Percentiles rank a stretch among this genome's conserved stretches.
Evolutionary conservation across 2,888 invertebrate genomes (phyloP).

Genomic region (Drosophila anceps): DNA sequence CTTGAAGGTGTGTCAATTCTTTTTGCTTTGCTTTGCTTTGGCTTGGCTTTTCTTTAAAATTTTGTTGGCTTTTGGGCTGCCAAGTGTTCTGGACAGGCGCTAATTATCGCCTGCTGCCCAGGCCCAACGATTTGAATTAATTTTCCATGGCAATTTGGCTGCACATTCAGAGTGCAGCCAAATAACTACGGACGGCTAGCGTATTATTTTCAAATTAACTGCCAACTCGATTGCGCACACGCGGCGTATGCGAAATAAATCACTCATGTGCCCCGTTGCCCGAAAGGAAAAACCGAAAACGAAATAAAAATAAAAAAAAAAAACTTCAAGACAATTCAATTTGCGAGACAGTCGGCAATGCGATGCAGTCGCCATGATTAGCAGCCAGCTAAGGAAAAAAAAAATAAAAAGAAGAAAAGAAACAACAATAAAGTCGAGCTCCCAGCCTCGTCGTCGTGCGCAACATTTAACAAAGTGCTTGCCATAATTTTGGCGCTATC

Average conservation of each 20-base stretch:
- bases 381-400: conserved; percentile 11
- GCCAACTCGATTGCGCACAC: conserved; percentile 70
- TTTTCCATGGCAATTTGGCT: conserved; percentile 64
- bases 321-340: conserved; percentile 73
- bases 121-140: conserved; percentile 65
- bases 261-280: conserved; percentile 74
- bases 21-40: not conserved
- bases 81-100: conserved; percentile 78
- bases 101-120: conserved; percentile 71
- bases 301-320: conserved; percentile 50
- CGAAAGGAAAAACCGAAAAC: conserved; percentile 1
- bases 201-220: conserved; percentile 79
- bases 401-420: conserved; percentile 7
- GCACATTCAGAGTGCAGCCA: conserved; percentile 30
- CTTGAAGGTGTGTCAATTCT: conserved; percentile 54
- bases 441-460: conserved; percentile 48
- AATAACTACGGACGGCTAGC: conserved; percentile 27
- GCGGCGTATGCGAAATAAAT: conserved; percentile 80
- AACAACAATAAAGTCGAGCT: conserved; percentile 52
- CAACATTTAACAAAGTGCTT: conserved; percentile 80
- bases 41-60: not conserved
- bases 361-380: conserved; percentile 78
- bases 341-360: conserved; percentile 69
- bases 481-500: conserved; percentile 78
- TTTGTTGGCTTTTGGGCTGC: not conserved